Conservation (phyloP, 2,888 invertebrate species). For the Lapara coniferarum region DNA sequence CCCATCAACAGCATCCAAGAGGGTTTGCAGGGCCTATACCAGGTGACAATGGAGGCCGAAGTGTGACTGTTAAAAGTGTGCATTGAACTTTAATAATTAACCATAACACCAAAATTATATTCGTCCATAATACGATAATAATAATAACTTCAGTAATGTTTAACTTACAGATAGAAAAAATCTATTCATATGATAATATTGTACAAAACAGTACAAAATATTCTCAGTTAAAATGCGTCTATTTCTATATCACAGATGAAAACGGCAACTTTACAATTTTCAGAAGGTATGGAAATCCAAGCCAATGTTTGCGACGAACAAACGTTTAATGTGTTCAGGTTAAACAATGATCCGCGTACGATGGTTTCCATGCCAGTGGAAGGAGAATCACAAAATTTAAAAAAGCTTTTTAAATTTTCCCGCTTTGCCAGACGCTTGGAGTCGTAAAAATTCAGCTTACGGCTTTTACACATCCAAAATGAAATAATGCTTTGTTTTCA, state of each 20-base stretch:
- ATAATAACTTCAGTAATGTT: no score
- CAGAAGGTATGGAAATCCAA: conserved; percentile 52
- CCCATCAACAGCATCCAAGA: no score
- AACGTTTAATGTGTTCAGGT: conserved; percentile 62
- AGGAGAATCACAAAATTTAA: conserved; percentile 65
- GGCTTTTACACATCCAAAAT: conserved; percentile 65
- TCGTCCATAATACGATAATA: no score
- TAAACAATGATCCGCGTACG: conserved; percentile 59
- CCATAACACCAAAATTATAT: no score
- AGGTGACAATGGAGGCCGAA: no score
- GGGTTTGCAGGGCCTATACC: no score
- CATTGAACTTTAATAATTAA: no score
- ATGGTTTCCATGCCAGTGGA: conserved; percentile 44
- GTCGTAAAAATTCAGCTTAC: conserved; percentile 69
- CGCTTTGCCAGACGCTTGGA: conserved; percentile 56
- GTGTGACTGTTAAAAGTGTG: no score
- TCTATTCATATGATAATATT: background rate
- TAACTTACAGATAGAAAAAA: no score
- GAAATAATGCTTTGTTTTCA: conserved; percentile 65
- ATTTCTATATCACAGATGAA: conserved; percentile 31
- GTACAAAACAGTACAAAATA: background rate
- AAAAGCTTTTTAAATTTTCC: conserved; percentile 65
- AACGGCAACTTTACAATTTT: conserved; percentile 40
- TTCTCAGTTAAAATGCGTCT: background rate
- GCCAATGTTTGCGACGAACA: conserved; percentile 56